Base-by-base conservation (phyloP, 37 sponge, comb jelly and placozoan genomes). In the Eunapius fragilis region DNA sequence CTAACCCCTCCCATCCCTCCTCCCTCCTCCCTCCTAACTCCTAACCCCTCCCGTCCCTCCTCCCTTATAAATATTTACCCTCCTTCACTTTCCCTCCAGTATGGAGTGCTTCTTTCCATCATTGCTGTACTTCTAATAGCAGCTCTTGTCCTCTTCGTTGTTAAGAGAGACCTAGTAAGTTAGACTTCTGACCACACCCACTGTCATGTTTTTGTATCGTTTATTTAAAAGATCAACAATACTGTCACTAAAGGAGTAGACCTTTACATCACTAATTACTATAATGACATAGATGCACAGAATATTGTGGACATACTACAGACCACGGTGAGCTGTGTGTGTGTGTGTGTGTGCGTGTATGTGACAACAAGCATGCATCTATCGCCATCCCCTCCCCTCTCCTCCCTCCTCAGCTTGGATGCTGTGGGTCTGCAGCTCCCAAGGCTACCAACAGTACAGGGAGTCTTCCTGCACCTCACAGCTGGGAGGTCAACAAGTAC, bases 401-500 rank as follows among this genome's bases (percentile, higher is more conserved):
- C 14, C 58, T 11, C 22, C 58, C 14, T 11, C 58, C 17, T 2
- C 58, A 58, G 58, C 14, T 58, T 17, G 19, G 14, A 17, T 58
- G 58, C 22, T 58, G 58, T 58, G 58, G 58, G 19, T 58, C 58
- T 4, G 17, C 22, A 9, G 47, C 7, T 11, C 47, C 9, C 4
- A 9, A 4, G 4, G 47, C 9, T 4, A 9, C 9, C 7, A 45
- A 45, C 47, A 4, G 9, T 4, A 45, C 47, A 11, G 9, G 7
- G 9, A 4, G 47, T 45, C 47, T 45, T 45, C 47, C 47, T 19
- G 58, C 58, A 1, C 58, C 58, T 2, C 58, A 58, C 58, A 58
- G 95, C 85, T 97, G 97, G 97, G 73, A 94, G 49, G 71, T n/a
- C 9, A 97, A 97, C 70, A 48, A 33, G 2, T 97, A 97, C 82